Base-by-base conservation (phyloP, 2,888 invertebrate species). In the Agriopis marginaria region DNA sequence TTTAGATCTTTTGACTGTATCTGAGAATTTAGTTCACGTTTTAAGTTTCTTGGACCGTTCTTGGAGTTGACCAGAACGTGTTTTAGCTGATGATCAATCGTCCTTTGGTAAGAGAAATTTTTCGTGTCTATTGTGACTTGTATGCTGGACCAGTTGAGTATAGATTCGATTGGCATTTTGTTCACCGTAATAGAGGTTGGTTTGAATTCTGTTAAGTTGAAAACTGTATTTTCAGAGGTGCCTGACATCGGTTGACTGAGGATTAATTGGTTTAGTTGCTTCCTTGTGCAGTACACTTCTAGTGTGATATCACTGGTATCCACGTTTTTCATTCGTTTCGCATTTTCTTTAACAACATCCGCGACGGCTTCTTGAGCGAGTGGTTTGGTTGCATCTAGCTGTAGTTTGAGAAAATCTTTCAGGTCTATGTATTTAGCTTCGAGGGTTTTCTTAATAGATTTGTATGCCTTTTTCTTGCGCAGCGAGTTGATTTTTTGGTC, bases 371-470 rank as follows among this genome's bases (percentile, higher is more conserved):
- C 74, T 14, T 82, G 75, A 0, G 87, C 84, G 0, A 82, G 49
- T 0, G 82, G 83, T 50, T 80, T 79, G 0, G 86, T 81, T 0
- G 73, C 74, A 7, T 85, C 80, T 0, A 93, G 63, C 71, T 86
- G 86, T 0, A 70, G 70, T 1, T 75, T 76, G 14, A 93, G 76
- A 75, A 90, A 90, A 3, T 77, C 66, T 59, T 87, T 92, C 0
- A 93, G 74, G 42, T 82, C 79, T 0, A 75, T 66, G 66, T 91
- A 90, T 66, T 90, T 87, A 0, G 63, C 73, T 42, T 87, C 75
- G 3, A 91, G 68, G 39, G 87, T 82, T 39, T 77, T 75, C 9
- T 80, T 71, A 0, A 90, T 76, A 0, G 80, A 76, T 0, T 71
- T 75, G 7, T 59, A 63, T 7, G 81, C 74, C 0, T 78, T 75